Conservation (phyloP, 2,888 invertebrate species). For the Lasioglossum marginatum region DNA sequence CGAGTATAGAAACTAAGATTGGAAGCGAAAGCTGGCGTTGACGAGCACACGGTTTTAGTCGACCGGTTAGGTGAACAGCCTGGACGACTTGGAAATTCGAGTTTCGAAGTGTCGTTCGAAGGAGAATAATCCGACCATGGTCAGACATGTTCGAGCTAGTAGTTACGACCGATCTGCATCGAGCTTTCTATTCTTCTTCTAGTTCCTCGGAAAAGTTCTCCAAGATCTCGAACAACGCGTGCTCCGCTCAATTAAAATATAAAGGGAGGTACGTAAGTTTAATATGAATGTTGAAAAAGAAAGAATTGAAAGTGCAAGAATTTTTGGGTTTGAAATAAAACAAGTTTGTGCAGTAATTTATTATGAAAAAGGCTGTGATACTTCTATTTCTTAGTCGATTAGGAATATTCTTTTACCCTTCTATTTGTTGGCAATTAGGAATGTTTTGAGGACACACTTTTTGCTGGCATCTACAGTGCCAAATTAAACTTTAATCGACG, state of each 20-base stretch:
- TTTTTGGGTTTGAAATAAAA: not conserved
- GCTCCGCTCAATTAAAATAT: slow-evolving; percentile 36
- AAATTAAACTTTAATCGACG: too few species aligned
- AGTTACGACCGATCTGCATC: slow-evolving; percentile 13
- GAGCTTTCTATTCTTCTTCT: not conserved
- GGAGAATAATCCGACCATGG: slow-evolving; percentile 5
- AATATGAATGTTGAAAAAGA: not conserved
- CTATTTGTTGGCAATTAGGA: too few species aligned
- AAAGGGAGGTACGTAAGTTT: not conserved
- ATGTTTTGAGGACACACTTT: too few species aligned
- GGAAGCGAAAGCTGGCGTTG: not conserved
- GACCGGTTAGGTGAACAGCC: slow-evolving; percentile 17
- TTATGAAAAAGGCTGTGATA: not conserved
- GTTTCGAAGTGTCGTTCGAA: slow-evolving; percentile 37
- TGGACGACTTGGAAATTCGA: slow-evolving; percentile 27
- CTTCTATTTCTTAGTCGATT: too few species aligned
- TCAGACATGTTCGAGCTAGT: slow-evolving; percentile 25
- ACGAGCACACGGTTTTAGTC: not conserved
- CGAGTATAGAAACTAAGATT: slow-evolving; percentile 7
- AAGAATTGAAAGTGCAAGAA: not conserved
- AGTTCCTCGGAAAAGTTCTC: not conserved
- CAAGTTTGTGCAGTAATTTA: not conserved
- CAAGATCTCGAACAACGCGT: slow-evolving; percentile 23
- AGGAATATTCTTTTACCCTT: too few species aligned
- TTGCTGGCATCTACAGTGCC: too few species aligned